Evolutionary conservation across 2,888 invertebrate genomes (phyloP), one percentile per base, ranked within the genome.

Genomic region (Nesidiocoris tenuis): DNA sequence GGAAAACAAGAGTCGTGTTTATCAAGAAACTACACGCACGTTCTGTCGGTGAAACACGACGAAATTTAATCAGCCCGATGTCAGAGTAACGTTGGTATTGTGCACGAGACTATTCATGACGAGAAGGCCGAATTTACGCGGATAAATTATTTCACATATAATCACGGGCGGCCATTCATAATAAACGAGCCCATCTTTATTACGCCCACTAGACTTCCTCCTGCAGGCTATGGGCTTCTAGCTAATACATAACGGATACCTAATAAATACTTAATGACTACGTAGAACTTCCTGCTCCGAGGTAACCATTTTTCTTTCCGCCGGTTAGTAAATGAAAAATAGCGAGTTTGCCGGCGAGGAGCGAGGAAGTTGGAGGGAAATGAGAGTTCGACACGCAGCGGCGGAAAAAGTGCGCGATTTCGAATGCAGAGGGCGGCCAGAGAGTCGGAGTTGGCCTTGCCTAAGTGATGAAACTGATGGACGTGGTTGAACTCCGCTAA

Each of bases 331-430:
- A 39, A 39, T 39, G 39, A 39, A 39, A n/a, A n/a, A 39, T 39
- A 39, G 39, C 12, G 39, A 39, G 39, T 39, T 39, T 39, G 18
- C 18, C 18, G 17, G 9, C 25, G 1, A 24, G 2, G 21, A 12
- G 18, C 12, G 19, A 2, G 21, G 54, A 19, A 22, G 21, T 18
- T 39, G 65, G 65, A 19, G n/a, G 67, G 16, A 67, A 67, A 67
- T 56, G 67, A 67, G 67, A 17, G 39, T 67, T 67, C 54, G 54
- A 55, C 67, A 67, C 67, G 67, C 67, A 67, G 54, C 22, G 18
- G 54, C 9, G 54, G 66, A 55, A 19, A 39, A 39, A 39, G 39
- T 39, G 39, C 39, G 39, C 39, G 39, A 39, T 39, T 12, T 12
- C 39, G 39, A 39, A 12, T 39, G 5, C 12, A 39, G 39, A 12